Base-by-base conservation (phyloP, 2,797 vertebrate genomes). In the Hozukius guyotensis region DNA sequence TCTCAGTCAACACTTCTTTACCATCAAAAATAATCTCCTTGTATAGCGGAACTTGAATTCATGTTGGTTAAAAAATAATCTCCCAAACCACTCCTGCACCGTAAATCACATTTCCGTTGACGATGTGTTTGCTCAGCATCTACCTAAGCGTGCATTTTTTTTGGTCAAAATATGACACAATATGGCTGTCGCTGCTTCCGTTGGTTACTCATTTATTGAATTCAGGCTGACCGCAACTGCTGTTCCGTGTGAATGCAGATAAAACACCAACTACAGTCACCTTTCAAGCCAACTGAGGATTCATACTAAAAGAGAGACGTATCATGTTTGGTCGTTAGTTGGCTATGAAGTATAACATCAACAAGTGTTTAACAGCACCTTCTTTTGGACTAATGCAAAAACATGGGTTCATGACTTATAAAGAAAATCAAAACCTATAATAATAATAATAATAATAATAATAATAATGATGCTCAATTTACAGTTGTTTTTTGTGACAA, bases 201-300 rank as follows among this genome's bases (percentile, higher is more conserved):
- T 18, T 14, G 27, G 24, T 81, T 70, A 76, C 32, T 86, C 72
- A 86, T 79, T 36, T 25, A 24, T 22, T 46, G 55, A 82, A 20
- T 42, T 77, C 9, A 10, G 24, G 27, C 49, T 72, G 62, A 81
- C 52, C 36, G 9, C 57, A 63, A 3, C 36, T 4, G n/a, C 12
- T 5, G 8, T 13, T 34, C 5, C 1, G 29, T 12, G 6, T 14
- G 16, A 72, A 13, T 46, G 2, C 4, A 8, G 5, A 24, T 38
- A 14, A 56, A 57, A 36, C 3, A 10, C 12, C 20, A 38, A n/a
- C 6, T 4, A 22, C 7, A 29, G 25, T n/a, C 1, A 29, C n/a
- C 4, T 36, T n/a, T 24, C 6, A n/a, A 27, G 12, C 27, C 5
- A 4, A 18, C 42, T 4, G 34, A 16, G 12, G 29, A 18, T 7